These are phyloP conservation scores for Tokudaia muenninki DNA, from an alignment of 2,797 vertebrate species.

Conservation along the genomic window DNA sequence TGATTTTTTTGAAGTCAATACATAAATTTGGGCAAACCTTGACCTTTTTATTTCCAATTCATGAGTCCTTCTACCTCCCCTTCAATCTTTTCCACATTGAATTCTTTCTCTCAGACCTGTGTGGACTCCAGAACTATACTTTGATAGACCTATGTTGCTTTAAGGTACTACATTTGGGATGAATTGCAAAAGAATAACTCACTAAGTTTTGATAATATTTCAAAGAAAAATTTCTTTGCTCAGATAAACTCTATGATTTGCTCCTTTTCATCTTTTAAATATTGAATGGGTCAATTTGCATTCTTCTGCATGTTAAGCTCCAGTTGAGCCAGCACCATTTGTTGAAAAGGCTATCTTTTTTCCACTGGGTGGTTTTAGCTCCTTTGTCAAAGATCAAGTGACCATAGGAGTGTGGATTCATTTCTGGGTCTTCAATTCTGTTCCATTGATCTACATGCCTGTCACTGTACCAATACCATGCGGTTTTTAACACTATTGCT, in stretches of 20 bases:
- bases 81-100: background rate
- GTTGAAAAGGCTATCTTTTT: no score
- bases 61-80: background rate
- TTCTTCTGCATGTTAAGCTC: no score
- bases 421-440: no score
- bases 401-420: no score
- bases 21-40: background rate
- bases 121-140: background rate
- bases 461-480: no score
- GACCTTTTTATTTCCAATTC: constrained; percentile 30
- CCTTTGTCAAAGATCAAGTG: no score
- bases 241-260: background rate
- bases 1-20: constrained; percentile 37
- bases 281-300: no score
- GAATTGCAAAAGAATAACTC: background rate
- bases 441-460: no score
- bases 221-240: background rate
- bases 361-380: no score
- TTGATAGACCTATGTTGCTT: background rate
- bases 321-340: no score
- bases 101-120: background rate
- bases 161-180: background rate
- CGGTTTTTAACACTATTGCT: no score
- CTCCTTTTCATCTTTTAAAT: background rate
- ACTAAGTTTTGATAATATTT: background rate